Percentiles rank a stretch among this genome's conserved stretches.
Evolutionary conservation across 2,113 vertebrate species (phyloP).

Genomic region (Plectropomus leopardus): DNA sequence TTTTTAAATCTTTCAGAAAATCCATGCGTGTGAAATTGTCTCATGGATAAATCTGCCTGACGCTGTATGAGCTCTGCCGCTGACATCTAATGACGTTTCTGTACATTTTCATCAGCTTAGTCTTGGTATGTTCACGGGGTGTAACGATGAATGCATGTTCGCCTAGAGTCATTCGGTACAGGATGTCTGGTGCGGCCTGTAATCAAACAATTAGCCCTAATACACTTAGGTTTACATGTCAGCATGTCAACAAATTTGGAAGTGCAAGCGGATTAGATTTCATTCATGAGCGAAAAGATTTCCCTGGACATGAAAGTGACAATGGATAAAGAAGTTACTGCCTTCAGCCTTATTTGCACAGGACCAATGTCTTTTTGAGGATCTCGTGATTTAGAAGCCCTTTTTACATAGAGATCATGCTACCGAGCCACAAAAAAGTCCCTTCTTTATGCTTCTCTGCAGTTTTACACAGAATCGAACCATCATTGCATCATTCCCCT

Average conservation of each 20-base stretch:
- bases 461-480: too few relatives aligned
- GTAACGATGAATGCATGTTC: not conserved
- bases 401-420: too few relatives aligned
- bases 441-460: too few relatives aligned
- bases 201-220: not conserved
- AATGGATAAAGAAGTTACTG: not conserved
- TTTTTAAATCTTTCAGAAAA: slow-evolving; percentile 25
- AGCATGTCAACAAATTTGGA: not conserved
- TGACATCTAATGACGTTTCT: not conserved
- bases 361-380: too few relatives aligned
- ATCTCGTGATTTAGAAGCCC: too few relatives aligned
- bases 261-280: not conserved
- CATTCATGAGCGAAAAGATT: too few relatives aligned
- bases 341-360: too few relatives aligned
- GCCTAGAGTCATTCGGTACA: not conserved
- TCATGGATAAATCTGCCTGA: slow-evolving; percentile 10
- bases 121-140: not conserved
- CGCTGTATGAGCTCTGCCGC: not conserved
- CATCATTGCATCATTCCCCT: too few relatives aligned
- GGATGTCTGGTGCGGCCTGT: not conserved
- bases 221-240: not conserved
- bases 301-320: not conserved
- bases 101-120: not conserved
- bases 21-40: slow-evolving; percentile 12
- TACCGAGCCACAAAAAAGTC: too few relatives aligned